Evolutionary conservation across 2,888 invertebrate genomes (phyloP).

Genomic region (Homarus gammarus): DNA sequence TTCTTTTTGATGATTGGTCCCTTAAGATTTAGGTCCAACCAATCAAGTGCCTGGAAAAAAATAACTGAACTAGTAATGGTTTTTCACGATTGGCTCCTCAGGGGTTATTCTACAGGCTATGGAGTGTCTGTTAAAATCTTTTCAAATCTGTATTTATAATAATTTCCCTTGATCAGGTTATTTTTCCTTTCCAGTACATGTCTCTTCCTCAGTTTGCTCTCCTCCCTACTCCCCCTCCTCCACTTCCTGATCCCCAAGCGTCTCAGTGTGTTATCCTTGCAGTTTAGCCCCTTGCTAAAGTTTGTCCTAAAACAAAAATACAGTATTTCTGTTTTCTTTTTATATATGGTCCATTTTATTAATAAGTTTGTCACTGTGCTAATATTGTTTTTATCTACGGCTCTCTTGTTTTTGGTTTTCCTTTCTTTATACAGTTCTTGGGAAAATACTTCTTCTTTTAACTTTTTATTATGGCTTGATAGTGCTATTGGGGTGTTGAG

Average conservation of each 20-base stretch:
- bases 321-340: background rate
- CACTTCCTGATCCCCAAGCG: background rate
- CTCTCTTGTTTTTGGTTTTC: background rate
- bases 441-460: background rate
- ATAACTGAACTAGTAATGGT: too few relatives aligned
- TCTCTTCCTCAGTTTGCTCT: background rate
- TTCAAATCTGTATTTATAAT: too few relatives aligned
- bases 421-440: background rate
- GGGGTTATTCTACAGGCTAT: too few relatives aligned
- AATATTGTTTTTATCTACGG: background rate
- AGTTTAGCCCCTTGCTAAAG: background rate
- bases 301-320: background rate
- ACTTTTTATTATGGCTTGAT: background rate
- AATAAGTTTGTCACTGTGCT: background rate
- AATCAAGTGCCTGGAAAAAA: too few relatives aligned
- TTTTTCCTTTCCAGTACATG: slow-evolving; percentile 13
- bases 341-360: background rate
- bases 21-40: too few relatives aligned
- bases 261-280: background rate
- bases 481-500: background rate
- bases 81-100: too few relatives aligned
- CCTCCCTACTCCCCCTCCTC: background rate
- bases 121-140: too few relatives aligned
- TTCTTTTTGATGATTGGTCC: too few relatives aligned
- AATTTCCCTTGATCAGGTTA: background rate